These are phyloP conservation scores for Palythoa grandiflora DNA, from an alignment of 92 coral and sea anemone species.

Conservation along the genomic window DNA sequence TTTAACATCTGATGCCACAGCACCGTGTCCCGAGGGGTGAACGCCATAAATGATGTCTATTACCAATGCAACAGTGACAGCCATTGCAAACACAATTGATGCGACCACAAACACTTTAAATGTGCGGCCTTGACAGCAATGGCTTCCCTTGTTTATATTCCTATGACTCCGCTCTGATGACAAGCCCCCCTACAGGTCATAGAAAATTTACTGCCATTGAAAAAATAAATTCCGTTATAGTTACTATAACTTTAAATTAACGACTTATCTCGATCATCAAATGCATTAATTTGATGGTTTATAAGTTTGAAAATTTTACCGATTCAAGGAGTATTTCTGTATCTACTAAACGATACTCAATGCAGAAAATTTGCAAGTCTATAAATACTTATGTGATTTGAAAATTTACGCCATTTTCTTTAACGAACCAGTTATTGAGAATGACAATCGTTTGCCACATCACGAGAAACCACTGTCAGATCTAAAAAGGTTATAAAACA, in stretches of 20 bases:
- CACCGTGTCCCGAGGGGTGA: slow-evolving; percentile 87
- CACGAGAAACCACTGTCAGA: too few species aligned
- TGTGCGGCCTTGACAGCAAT: slow-evolving; percentile 65
- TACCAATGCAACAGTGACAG: slow-evolving; percentile 80
- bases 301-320: too few species aligned
- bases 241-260: too few species aligned
- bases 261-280: too few species aligned
- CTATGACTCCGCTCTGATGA: slow-evolving; percentile 1
- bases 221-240: too few species aligned
- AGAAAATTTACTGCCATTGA: neutral
- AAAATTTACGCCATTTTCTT: too few species aligned
- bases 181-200: neutral
- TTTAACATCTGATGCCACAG: slow-evolving; percentile 90
- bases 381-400: too few species aligned
- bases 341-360: too few species aligned
- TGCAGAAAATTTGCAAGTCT: too few species aligned
- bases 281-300: too few species aligned
- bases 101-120: slow-evolving; percentile 79
- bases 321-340: too few species aligned
- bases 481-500: neutral
- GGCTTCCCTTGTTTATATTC: slow-evolving; percentile 26
- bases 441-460: neutral
- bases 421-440: too few species aligned
- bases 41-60: slow-evolving; percentile 79
- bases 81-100: slow-evolving; percentile 84